Base-by-base conservation (phyloP, 2,797 vertebrate species). In the Siniperca scherzeri region DNA sequence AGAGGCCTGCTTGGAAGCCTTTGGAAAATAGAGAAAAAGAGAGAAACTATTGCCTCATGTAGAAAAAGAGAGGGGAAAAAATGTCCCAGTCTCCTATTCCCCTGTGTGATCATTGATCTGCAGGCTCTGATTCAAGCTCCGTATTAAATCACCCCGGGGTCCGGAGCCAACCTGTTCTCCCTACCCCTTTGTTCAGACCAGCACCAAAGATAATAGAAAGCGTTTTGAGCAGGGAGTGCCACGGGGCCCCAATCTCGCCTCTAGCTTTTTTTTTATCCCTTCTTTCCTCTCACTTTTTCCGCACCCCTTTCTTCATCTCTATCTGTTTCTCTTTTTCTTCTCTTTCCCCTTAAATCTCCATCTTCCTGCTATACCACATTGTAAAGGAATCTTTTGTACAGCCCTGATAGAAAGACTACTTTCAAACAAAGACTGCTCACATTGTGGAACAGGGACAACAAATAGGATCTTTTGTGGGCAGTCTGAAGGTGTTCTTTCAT, bases 181-280 rank as follows among this genome's bases (percentile, higher is more conserved):
- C 78, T 85, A 80, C 67, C 73, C 74, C 85, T 93, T 94, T 96
- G 94, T 95, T 93, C 89, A 77, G 71, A 88, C 82, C 84, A 80
- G 82, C 74, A 84, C 86, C 85, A 85, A 86, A 90, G 80, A 93
- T 94, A 95, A 95, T 91, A 80, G 91, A 93, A 93, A 91, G 90
- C 73, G 56, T 92, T 94, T 91, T 91, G 85, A 72, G 70, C 84
- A 42, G 40, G 73, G 70, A 86, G 81, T 71, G 78, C 87, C 86
- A 83, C 67, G 3, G 74, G 90, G 72, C 83, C 78, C 88, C 92
- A 93, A 94, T 95, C 93, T 91, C 53, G 56, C 79, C 89, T 87
- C 83, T 40, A 83, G 88, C 84, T 76, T 64, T 78, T 73, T 62
- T 67, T 80, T 78, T 38, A 86, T 88, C 82, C 74, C 50, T 60